A percentile compares a stretch with the other conserved stretches of the same genome.
Conservation (phyloP, 1,140 invertebrate genomes). For the Trigoniulus corallinus region DNA sequence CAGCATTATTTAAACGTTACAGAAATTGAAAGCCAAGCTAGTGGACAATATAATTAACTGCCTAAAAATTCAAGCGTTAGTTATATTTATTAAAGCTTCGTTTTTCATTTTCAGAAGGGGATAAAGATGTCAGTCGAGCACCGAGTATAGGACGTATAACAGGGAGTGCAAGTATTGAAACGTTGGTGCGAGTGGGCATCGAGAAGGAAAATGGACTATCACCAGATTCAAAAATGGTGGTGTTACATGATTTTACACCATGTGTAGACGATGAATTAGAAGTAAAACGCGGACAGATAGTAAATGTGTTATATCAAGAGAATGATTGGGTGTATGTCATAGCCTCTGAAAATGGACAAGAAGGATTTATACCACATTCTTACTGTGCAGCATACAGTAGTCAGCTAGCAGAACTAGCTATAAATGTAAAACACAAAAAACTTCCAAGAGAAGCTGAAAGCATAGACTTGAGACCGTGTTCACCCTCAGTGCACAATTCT, state of each 20-base stretch:
- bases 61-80: too few species aligned
- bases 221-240: constrained; percentile 86
- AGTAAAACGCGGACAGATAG: constrained; percentile 57
- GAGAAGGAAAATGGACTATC: constrained; percentile 77
- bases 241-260: constrained; percentile 82
- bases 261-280: constrained; percentile 87
- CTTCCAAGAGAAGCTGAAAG: constrained; percentile 43
- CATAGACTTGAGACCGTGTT: constrained; percentile 10
- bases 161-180: constrained; percentile 86
- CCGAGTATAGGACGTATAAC: constrained; percentile 70
- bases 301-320: constrained; percentile 81
- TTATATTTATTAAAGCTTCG: too few species aligned
- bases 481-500: background rate
- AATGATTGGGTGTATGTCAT: constrained; percentile 96
- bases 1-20: too few species aligned
- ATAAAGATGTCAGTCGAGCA: constrained; percentile 43
- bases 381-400: constrained; percentile 75
- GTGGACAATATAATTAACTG: too few species aligned
- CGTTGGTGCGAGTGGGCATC: constrained; percentile 77
- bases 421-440: constrained; percentile 58
- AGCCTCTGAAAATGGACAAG: constrained; percentile 54
- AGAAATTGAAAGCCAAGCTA: too few species aligned
- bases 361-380: constrained; percentile 87
- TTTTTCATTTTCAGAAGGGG: too few species aligned
- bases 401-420: constrained; percentile 51